These are phyloP conservation scores for Blera fallax DNA, from an alignment of 2,888 invertebrate genomes.

Conservation along the genomic window DNA sequence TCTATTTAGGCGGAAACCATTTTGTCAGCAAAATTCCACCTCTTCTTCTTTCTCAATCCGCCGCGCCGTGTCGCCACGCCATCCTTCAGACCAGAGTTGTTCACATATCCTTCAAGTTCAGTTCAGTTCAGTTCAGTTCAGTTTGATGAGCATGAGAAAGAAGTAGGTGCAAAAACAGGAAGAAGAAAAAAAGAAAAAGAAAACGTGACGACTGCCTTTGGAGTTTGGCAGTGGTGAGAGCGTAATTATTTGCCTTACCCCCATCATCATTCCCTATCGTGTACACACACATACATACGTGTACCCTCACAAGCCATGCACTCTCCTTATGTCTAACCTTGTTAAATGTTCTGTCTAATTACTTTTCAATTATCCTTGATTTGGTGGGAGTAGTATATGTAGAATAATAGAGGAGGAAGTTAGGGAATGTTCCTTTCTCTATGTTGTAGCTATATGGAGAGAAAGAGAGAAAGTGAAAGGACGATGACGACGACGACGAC, in stretches of 20 bases:
- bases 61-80: no score
- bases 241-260: slow-evolving; percentile 35
- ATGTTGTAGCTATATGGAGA: neutral
- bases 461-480: slow-evolving; percentile 1
- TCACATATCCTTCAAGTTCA: slow-evolving; percentile 8
- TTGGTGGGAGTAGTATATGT: slow-evolving; percentile 55
- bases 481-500: neutral
- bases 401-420: slow-evolving; percentile 57
- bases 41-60: slow-evolving; percentile 1
- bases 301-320: slow-evolving; percentile 25
- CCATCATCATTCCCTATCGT: neutral
- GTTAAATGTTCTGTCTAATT: slow-evolving; percentile 71
- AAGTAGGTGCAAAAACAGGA: neutral
- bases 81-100: neutral
- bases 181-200: slow-evolving; percentile 1
- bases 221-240: slow-evolving; percentile 35
- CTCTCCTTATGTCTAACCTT: slow-evolving; percentile 60
- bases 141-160: neutral
- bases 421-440: slow-evolving; percentile 46
- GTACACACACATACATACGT: neutral
- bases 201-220: slow-evolving; percentile 19
- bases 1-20: slow-evolving; percentile 43
- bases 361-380: slow-evolving; percentile 71
- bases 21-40: slow-evolving; percentile 23
- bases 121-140: slow-evolving; percentile 3